Evolutionary conservation across 2,797 vertebrate species (phyloP), one percentile per base, ranked within the genome.

Genomic region (Semotilus atromaculatus): DNA sequence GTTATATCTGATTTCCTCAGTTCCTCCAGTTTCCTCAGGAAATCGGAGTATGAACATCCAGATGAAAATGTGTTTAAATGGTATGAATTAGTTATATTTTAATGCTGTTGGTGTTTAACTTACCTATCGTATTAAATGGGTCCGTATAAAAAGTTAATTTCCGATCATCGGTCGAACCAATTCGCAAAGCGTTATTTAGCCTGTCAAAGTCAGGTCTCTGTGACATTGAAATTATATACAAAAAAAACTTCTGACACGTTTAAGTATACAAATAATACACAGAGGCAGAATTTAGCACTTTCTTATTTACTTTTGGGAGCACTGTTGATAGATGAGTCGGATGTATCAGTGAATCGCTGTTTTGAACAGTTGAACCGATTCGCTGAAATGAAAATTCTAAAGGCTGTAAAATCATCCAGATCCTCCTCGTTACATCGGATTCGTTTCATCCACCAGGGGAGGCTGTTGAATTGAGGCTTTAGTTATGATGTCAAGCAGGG

Each of bases 381-480:
- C 40, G n/a, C 26, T 34, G 4, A 31, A 67, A 34, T 34, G 29
- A 31, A n/a, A 60, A 38, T 23, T 14, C 10, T 8, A 31, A 23
- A 58, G 13, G 13, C 51, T 62, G 9, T 13, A 43, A 43, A 19
- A 40, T 55, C 34, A 19, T 21, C 23, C 16, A 16, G 51, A 31
- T 66, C 11, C 5, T 79, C 34, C 62, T 64, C 31, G 40, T 64
- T 7, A 7, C 36, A 7, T 79, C 0, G 21, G 75, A 45, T 70
- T 71, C 68, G 6, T 11, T 0, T 36, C 11, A 21, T 29, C 92
- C 93, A 92, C 92, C 72, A 89, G 92, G 67, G 86, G 92, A 9
- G 0, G 91, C 90, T 93, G 88, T 90, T 78, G 43, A 55, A 71
- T 73, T 64, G 29, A 58, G 62, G 34, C 53, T 70, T n/a, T 75